Evolutionary conservation across 1,140 invertebrate species (phyloP), one percentile per base, ranked within the genome.

Genomic region (Phocides pigmalion): DNA sequence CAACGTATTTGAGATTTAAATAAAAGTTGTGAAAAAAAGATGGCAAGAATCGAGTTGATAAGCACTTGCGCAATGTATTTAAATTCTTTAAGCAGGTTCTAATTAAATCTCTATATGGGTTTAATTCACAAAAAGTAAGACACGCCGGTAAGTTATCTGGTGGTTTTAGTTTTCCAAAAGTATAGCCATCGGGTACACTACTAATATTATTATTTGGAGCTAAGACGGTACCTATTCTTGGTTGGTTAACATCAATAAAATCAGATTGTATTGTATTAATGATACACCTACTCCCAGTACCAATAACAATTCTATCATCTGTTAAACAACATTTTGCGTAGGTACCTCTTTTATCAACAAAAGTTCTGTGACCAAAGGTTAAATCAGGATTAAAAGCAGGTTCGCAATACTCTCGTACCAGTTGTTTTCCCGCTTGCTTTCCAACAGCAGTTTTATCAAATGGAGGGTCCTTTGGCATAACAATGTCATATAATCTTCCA

Each of bases 131-230:
- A 71, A 76, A 84, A 8, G 84, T 76, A n/a, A 90, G 71, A 53
- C 87, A 87, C 19, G 82, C 77, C 6, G 69, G 67, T 12, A 90
- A 46, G 62, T 79, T 85, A 42, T 83, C 86, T 9, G 81, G 79
- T 16, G 67, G 62, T 28, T 74, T 76, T 16, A 83, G 63, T 58
- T 81, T 89, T n/a, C 92, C 92, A 74, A 92, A 93, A 15, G 74
- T 37, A 56, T 91, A 82, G 6, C 82, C 88, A 54, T 87, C 58
- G 8, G 90, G 89, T n/a, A 93, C 83, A 28, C 76, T 72, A 17
- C 67, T 67, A 2, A 89, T 88, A 62, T 93, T 93, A 17, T 91
- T 70, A 74, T 92, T 91, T 69, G 92, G 92, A 11, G 86, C 78
- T 62, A 92, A 72, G 19, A 76, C 72, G 51, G 73, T 80, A 12